These are phyloP conservation scores for Pristionchus arcanus DNA, from an alignment of 2,888 invertebrate genomes.

Conservation along the genomic window DNA sequence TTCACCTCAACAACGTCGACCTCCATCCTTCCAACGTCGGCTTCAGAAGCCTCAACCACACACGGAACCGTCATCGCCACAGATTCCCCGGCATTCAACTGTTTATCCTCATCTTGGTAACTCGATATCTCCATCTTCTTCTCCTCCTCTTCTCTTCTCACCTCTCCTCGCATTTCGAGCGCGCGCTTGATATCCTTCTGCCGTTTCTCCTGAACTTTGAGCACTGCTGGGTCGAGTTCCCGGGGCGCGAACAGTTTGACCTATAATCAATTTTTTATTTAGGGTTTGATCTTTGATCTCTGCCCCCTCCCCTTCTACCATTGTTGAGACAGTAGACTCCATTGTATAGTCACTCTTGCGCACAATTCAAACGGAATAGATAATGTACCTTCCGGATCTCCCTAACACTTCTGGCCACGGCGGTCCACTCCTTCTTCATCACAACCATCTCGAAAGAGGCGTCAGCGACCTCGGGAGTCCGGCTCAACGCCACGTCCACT, in stretches of 20 bases:
- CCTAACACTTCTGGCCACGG: neutral
- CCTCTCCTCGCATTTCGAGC: neutral
- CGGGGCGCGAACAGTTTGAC: neutral
- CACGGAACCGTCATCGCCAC: neutral
- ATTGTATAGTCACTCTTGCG: too few relatives aligned
- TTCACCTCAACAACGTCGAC: neutral
- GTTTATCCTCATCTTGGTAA: neutral
- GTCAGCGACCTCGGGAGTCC: neutral
- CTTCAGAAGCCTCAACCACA: neutral
- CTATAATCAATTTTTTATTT: neutral
- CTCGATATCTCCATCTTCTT: neutral
- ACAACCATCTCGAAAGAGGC: neutral
- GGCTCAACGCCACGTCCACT: neutral
- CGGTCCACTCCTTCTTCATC: conserved; percentile 38
- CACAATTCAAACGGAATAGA: neutral
- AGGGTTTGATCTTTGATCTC: neutral
- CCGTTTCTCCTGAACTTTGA: neutral
- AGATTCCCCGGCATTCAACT: neutral
- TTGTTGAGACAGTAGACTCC: too few relatives aligned
- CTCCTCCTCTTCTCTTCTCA: neutral
- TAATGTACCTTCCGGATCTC: neutral
- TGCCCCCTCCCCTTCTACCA: too few relatives aligned
- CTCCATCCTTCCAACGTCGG: neutral
- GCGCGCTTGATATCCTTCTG: neutral
- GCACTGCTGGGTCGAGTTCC: neutral